Evolutionary conservation across 2,888 invertebrate genomes (phyloP), one percentile per base, ranked within the genome.

Genomic region (Phrixothrix hirtus): DNA sequence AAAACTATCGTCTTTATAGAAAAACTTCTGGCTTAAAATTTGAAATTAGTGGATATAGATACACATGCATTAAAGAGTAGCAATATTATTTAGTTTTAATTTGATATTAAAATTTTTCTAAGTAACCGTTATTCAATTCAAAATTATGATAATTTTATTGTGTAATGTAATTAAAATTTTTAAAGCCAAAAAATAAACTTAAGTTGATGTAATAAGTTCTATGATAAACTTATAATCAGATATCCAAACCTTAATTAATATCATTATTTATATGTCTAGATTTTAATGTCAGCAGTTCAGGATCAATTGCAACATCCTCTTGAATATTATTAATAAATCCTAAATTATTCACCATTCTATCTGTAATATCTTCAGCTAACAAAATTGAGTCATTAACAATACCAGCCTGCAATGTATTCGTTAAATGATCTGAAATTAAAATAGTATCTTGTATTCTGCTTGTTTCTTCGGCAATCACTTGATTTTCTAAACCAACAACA

Each of bases 261-360:
- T 44, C 41, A 12, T 34, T 34, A 32, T 27, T 29, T 14, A 45
- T 29, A 26, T 37, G 42, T 29, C 35, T 41, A 9, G 35, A 41
- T 58, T 75, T 76, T 43, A 76, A 59, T 0, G 75, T 76, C 21
- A 76, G 59, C 45, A 76, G 60, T 60, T 76, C 76, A 0, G 75
- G 70, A 65, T 76, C 76, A 25, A 76, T 76, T 1, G 68, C 66
- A 21, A 75, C 74, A 30, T 74, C 72, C 14, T 63, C 57, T 12
- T 62, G 59, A 1, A 57, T 36, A 38, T 59, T 59, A 4, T 36
- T 47, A 9, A 66, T 63, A 29, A 68, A 49, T 1, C 54, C 58
- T 31, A 71, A 43, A 53, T 61, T 62, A 4, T 52, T 62, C 1
- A 59, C 62, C 25, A 69, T 64, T 17, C 65, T 51, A 30, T 65